Conservation (phyloP, 2,113 vertebrate species). For the Paramisgurnus dabryanus region DNA sequence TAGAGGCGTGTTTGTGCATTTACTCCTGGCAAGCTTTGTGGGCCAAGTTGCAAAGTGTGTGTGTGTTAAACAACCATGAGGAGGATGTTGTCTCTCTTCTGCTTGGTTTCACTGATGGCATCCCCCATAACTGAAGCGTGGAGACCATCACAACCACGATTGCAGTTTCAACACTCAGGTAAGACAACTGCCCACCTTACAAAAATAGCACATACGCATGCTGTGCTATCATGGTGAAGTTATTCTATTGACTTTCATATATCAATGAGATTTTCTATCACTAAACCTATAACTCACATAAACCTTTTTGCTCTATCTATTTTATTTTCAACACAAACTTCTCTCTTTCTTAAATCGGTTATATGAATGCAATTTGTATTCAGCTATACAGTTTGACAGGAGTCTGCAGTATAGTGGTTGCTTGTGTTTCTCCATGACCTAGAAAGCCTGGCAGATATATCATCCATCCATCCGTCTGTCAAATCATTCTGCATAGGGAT, state of each 20-base stretch:
- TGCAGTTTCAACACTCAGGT: slow-evolving; percentile 53
- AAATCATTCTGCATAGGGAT: slow-evolving; percentile 10
- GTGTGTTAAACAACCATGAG: slow-evolving; percentile 58
- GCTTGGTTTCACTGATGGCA: slow-evolving; percentile 60
- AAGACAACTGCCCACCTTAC: slow-evolving; percentile 26
- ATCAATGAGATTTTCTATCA: neutral
- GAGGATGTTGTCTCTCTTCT: slow-evolving; percentile 57
- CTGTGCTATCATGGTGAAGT: neutral
- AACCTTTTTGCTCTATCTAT: neutral
- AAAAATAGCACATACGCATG: neutral
- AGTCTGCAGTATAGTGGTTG: neutral
- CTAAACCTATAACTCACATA: neutral
- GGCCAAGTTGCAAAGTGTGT: slow-evolving; percentile 22
- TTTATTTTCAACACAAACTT: slow-evolving; percentile 1
- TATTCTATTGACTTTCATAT: too few relatives aligned
- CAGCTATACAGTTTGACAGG: neutral
- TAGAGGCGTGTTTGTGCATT: slow-evolving; percentile 8
- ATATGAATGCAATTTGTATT: neutral
- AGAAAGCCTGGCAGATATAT: slow-evolving; percentile 13
- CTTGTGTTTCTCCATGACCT: slow-evolving; percentile 22
- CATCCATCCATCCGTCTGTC: neutral
- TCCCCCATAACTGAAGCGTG: slow-evolving; percentile 58
- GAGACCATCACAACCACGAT: slow-evolving; percentile 52
- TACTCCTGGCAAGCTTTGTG: neutral
- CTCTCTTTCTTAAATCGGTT: slow-evolving; percentile 24